A percentile compares a stretch with the other conserved stretches of the same genome.
Conservation (phyloP, 1,140 invertebrate species). For the Choristoneura fumiferana region DNA sequence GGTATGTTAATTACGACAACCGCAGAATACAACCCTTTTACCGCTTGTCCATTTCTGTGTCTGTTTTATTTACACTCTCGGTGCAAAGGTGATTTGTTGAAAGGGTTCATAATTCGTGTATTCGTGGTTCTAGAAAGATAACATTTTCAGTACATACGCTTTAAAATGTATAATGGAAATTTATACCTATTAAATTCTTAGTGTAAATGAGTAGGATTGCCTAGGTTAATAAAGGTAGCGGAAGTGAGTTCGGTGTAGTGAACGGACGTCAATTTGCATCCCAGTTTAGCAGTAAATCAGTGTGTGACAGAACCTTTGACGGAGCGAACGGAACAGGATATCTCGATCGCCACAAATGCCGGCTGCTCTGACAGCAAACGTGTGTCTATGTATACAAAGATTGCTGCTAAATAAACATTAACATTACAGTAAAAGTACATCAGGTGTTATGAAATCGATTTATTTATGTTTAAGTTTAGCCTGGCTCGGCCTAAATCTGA, state of each 20-base stretch:
- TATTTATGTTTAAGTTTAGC: not conserved
- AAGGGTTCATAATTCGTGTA: constrained; percentile 18
- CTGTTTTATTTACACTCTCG: constrained; percentile 21
- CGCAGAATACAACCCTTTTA: constrained; percentile 37
- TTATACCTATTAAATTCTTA: too few species aligned
- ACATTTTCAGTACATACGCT: too few species aligned
- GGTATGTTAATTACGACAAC: constrained; percentile 37
- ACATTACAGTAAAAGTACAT: too few species aligned
- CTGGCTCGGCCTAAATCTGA: not conserved
- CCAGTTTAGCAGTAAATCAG: constrained; percentile 7
- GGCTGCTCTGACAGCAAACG: not conserved
- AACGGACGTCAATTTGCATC: constrained; percentile 14
- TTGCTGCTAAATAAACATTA: too few species aligned
- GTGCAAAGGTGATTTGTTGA: constrained; percentile 29
- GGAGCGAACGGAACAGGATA: constrained; percentile 6
- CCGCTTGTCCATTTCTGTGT: constrained; percentile 27
- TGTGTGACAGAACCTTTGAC: not conserved
- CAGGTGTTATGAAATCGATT: not conserved
- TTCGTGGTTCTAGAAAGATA: too few species aligned
- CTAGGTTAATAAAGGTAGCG: not conserved
- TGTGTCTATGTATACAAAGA: too few species aligned
- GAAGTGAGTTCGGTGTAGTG: not conserved
- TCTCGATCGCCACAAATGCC: not conserved
- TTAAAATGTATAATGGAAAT: too few species aligned
- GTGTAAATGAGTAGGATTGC: too few species aligned